Evolutionary conservation across 2,797 vertebrate genomes (phyloP).

Genomic region (Labroides dimidiatus): DNA sequence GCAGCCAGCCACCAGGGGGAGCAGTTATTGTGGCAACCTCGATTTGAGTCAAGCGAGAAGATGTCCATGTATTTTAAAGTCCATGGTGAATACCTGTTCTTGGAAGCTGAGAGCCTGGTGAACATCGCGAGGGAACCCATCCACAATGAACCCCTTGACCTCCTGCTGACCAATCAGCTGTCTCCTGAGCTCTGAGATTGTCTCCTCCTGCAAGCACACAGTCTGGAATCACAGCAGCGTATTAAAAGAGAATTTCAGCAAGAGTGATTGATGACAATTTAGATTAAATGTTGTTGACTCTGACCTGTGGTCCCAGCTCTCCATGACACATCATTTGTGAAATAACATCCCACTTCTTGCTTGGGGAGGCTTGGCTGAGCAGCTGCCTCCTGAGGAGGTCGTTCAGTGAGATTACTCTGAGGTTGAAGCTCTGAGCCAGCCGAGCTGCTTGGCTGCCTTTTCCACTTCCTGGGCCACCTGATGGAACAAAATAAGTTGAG

Average conservation of each 20-base stretch:
- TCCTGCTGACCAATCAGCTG: constrained; percentile 25
- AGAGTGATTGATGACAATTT: neutral
- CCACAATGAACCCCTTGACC: constrained; percentile 26
- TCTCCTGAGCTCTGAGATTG: constrained; percentile 14
- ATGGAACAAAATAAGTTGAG: neutral
- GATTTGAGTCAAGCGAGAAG: no score
- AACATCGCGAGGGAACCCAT: constrained; percentile 37
- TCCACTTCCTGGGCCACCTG: constrained; percentile 45
- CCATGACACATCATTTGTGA: constrained; percentile 40
- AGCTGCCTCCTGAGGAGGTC: constrained; percentile 34
- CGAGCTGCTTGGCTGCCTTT: constrained; percentile 20
- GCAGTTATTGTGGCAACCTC: no score
- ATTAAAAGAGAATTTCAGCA: neutral
- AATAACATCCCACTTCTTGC: constrained; percentile 38
- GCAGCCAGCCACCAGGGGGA: no score
- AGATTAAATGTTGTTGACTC: neutral
- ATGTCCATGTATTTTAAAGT: no score
- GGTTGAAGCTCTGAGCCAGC: constrained; percentile 3
- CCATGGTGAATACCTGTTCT: constrained; percentile 47
- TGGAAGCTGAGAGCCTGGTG: constrained; percentile 52
- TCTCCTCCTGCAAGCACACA: constrained; percentile 25
- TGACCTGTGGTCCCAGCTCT: constrained; percentile 32
- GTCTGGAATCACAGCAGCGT: neutral
- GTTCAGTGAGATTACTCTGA: constrained; percentile 36
- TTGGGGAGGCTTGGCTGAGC: constrained; percentile 13